Evolutionary conservation across 2,797 vertebrate species (phyloP), one percentile per base, ranked within the genome.

Genomic region (Ctenopoma kingsleyae): DNA sequence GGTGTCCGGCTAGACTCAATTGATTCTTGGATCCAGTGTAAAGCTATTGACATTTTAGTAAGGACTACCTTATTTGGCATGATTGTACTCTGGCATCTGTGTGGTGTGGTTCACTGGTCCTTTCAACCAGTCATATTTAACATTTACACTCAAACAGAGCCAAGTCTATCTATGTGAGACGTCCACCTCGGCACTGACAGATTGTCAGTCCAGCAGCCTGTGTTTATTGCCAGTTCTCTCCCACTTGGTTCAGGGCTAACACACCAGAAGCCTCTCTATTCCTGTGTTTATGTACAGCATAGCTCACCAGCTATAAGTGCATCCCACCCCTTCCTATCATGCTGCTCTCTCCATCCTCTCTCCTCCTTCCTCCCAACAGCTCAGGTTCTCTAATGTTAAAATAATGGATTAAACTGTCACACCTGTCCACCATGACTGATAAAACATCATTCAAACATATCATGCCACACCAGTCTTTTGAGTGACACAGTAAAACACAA

Each of bases 321-420:
- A 46, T 19, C 38, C 47, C 66, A 36, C 36, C 64, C 11, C 43
- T 53, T 49, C 22, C 47, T 48, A 43, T 36, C 53, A 52, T 57
- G 40, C 63, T 17, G 38, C 47, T 30, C 35, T n/a, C 32, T 25
- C 36, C 6, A 22, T 15, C 4, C 40, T 8, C 32, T 8, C 10
- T 22, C 58, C 8, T 20, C 17, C 36, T 8, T 23, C 10, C 22
- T 6, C 61, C 23, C 27, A 55, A 38, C 36, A 8, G 38, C 30
- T 10, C 11, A 0, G 16, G 3, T 62, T 46, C 36, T 80, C 53
- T 76, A 68, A 63, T 76, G 78, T 79, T 48, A 51, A 77, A 87
- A 89, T 89, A 84, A 92, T 82, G 72, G 60, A 93, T 94, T 92
- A 89, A 92, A 92, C 78, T 88, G 90, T 91, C 92, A 91, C 76